Base-by-base conservation (phyloP, 2,888 invertebrate genomes). In the Hipparchia semele region DNA sequence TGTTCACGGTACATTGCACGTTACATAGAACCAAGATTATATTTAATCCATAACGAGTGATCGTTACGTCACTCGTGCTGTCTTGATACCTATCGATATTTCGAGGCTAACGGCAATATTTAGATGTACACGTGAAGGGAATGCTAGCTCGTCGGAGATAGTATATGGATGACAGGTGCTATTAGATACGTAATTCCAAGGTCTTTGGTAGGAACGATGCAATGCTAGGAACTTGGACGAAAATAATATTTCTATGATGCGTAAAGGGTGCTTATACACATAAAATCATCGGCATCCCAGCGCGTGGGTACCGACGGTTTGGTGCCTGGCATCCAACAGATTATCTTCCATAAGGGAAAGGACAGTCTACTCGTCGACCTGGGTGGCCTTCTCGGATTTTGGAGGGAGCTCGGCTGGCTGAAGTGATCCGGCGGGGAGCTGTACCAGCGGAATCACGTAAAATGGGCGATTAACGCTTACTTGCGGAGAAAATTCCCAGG, bases 161-260 rank as follows among this genome's bases (percentile, higher is more conserved):
- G 86, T 87, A 86, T 79, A 82, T 84, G 81, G 81, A 78, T 73
- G 84, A 82, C 89, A 90, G 90, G 86, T 90, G 89, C 78, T 80
- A 75, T 80, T 65, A 73, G 71, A 69, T 75, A 71, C 73, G 66
- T 71, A 33, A 53, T 71, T 66, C 59, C 75, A 75, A 75, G 72
- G 75, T 72, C 66, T 58, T 58, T 58, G 58, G 54, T 65, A 71
- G 70, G 64, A 70, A 46, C 39, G 33, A 72, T 54, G 39, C 39
- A n/a, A 72, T 54, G 39, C 51, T 12, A 70, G 53, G 51, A 65
- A 65, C 64, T 65, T 65, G 65, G 49, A 62, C 13, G 46, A 65
- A 65, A 65, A 65, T 65, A 65, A 13, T 33, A 53, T 65, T 53
- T 53, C 23, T 58, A 58, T 58, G 23, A 58, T 13, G 8, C 58